Evolutionary conservation across 2,113 vertebrate genomes (phyloP).

Genomic region (Corythoichthys haematopterus): DNA sequence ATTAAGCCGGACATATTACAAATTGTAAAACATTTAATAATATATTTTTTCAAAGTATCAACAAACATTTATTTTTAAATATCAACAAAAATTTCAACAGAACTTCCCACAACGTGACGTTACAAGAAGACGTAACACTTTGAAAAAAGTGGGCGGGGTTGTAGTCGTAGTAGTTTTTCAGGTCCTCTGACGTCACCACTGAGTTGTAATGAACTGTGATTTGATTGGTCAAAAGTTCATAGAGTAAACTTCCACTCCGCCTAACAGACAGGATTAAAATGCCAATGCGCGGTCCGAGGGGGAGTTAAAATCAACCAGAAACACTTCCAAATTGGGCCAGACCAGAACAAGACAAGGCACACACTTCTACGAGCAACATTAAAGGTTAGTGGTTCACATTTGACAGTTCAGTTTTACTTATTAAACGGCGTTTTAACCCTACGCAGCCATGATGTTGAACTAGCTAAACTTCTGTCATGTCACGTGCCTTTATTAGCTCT

Average conservation of each 20-base stretch:
- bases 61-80: too few species aligned
- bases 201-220: constrained; percentile 14
- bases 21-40: too few species aligned
- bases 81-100: background rate
- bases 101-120: background rate
- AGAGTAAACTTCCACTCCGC: constrained; percentile 13
- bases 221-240: constrained; percentile 53
- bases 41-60: too few species aligned
- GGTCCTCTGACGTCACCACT: background rate
- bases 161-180: background rate
- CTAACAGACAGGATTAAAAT: background rate
- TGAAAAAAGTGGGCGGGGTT: background rate
- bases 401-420: constrained; percentile 4
- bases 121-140: background rate
- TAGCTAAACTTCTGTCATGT: background rate
- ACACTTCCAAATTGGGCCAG: constrained; percentile 8
- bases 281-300: background rate
- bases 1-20: too few species aligned
- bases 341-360: background rate
- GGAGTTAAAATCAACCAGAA: background rate
- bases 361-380: background rate
- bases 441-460: background rate
- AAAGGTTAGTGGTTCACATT: constrained; percentile 29
- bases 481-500: background rate
- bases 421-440: background rate